A percentile compares a stretch with the other conserved stretches of the same genome.
These are phyloP conservation scores for Dryococelus australis DNA, from an alignment of 2,888 invertebrate genomes.

Conservation along the genomic window DNA sequence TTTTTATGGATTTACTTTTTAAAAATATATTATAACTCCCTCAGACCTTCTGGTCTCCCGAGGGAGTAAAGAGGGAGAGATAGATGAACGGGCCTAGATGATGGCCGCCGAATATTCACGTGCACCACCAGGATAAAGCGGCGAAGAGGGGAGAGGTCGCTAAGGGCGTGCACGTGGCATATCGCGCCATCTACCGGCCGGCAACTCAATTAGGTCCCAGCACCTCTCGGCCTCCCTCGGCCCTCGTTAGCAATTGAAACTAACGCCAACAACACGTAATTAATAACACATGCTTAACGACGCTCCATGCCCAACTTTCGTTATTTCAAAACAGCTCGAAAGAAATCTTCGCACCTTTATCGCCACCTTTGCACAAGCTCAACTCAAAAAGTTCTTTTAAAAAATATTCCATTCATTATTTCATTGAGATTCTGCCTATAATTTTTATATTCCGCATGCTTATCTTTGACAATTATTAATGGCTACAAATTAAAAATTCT, in stretches of 20 bases:
- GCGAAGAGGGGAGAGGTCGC: neutral
- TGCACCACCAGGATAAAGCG: neutral
- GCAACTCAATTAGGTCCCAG: neutral
- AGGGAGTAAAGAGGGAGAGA: neutral
- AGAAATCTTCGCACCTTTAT: neutral
- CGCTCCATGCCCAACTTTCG: neutral
- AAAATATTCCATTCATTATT: neutral
- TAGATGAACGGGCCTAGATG: neutral
- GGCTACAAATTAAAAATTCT: neutral
- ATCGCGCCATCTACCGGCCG: neutral
- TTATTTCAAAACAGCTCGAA: neutral
- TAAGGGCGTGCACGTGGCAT: neutral
- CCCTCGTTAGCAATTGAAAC: slow-evolving; percentile 3
- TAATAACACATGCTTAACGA: neutral
- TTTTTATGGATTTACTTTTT: no score
- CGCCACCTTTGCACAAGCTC: neutral
- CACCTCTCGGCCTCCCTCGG: neutral
- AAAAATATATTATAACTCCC: no score
- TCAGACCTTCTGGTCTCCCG: no score
- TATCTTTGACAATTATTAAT: slow-evolving; percentile 1
- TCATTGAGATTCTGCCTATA: neutral
- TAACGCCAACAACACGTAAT: neutral
- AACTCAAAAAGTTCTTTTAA: neutral
- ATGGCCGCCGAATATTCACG: neutral
- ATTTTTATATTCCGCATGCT: neutral